These are phyloP conservation scores for Antitype chi DNA, from an alignment of 2,888 invertebrate species.

Conservation along the genomic window DNA sequence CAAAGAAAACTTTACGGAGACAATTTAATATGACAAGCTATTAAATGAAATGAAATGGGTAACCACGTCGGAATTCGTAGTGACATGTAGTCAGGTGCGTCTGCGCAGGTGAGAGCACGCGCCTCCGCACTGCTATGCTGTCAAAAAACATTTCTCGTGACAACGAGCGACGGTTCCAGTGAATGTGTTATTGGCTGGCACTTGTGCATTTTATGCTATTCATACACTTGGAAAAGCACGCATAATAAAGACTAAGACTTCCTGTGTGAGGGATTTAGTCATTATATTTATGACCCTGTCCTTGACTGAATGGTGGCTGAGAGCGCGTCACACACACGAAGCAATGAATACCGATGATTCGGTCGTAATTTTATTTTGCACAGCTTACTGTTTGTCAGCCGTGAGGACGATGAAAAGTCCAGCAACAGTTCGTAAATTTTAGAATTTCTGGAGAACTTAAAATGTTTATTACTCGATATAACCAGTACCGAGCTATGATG, in stretches of 20 bases:
- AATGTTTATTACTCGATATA: too few species aligned
- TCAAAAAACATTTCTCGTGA: conserved; percentile 63
- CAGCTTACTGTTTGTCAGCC: too few species aligned
- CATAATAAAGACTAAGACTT: conserved; percentile 39
- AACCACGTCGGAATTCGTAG: conserved; percentile 79
- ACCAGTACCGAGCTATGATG: not conserved
- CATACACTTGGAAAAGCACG: conserved; percentile 48
- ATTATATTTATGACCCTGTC: conserved; percentile 14
- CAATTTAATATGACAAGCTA: conserved; percentile 79
- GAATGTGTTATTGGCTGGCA: conserved; percentile 65
- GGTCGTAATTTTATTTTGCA: too few species aligned
- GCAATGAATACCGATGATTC: not conserved
- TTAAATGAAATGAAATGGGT: conserved; percentile 82
- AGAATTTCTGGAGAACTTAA: not conserved
- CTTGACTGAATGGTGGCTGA: conserved; percentile 2
- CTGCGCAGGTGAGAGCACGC: conserved; percentile 68
- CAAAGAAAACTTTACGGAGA: conserved; percentile 73
- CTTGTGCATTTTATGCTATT: conserved; percentile 55
- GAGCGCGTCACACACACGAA: not conserved
- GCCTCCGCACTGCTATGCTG: conserved; percentile 59
- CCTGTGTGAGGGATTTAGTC: conserved; percentile 34
- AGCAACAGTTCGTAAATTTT: not conserved
- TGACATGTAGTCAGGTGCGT: conserved; percentile 63
- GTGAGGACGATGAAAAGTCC: not conserved
- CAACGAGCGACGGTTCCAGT: conserved; percentile 51